Evolutionary conservation across 1,140 invertebrate genomes (phyloP), one percentile per base, ranked within the genome.

Genomic region (Carposina sasakii): DNA sequence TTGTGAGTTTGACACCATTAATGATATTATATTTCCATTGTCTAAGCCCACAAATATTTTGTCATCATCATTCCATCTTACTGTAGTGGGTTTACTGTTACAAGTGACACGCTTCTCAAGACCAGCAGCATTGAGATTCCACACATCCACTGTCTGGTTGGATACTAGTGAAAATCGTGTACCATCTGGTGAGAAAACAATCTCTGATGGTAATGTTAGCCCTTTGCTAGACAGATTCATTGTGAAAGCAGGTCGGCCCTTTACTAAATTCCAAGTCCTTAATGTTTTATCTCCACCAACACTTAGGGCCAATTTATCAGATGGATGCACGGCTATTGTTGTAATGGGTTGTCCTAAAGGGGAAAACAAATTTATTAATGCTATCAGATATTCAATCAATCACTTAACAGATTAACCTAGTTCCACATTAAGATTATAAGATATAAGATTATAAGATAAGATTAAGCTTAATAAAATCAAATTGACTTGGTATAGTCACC

Each of bases 201-300:
- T 89, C 63, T 76, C 89, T 52, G 74, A 87, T 59, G 70, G 89
- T 63, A 77, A 67, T 63, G 66, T 82, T 76, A 67, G 88, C 76
- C 81, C 89, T 67, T 90, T 91, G 36, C 86, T 90, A 15, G 87
- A 85, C 17, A 98, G 78, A 76, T 98, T 97, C 2, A 92, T 96
- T 1, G 93, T 91, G 75, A 94, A 98, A 2, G 96, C 95, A 67
- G 89, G 89, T 57, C 94, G 87, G 0, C 96, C 96, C 85, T 96
- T 97, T 0, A 98, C 86, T 48, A 98, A 85, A 87, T 99, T 97
- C 97, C 97, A 99, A 1, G 96, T 97, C 61, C 92, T 87, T 15
- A 98, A 79, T 2, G 92, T 92, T 48, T 90, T 90, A 79, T 98
- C 96, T 47, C 89, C 89, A 13, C 95, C 95, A 13, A 97, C 88